Base-by-base conservation (phyloP, 1,140 invertebrate species). In the Drosophila grimshawi region DNA sequence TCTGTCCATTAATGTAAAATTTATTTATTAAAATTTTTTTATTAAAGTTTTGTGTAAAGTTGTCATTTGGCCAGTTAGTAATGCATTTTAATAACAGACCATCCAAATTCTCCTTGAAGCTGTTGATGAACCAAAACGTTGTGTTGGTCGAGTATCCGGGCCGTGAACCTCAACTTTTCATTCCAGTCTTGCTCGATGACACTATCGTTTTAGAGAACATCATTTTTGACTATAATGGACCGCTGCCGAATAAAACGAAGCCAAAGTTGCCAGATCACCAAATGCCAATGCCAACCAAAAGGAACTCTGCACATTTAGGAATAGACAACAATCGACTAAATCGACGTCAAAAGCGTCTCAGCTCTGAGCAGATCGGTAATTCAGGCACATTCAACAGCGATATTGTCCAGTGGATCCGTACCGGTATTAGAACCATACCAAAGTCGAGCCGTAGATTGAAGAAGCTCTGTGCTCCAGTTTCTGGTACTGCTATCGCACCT, bases 61-160 rank as follows among this genome's bases (percentile, higher is more conserved):
- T 55, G 41, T n/a, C 8, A 39, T 73, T 74, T 56, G 71, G 60
- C 48, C 19, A 3, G 61, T 7, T 5, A 49, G 62, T 11, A 4
- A 77, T 73, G 69, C 19, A 37, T 53, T 49, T 53, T 11, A 56
- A 67, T 30, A 19, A 5, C 3, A 43, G 39, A 19, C 62, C 39
- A 6, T 59, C 35, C 0, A 72, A 65, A 69, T 80, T 78, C 30
- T 55, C 70, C 3, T 53, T 78, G 59, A 76, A 78, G 32, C 35
- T 80, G 6, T 49, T 80, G 45, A 10, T 70, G 2, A 52, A 39
- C 19, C 49, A 49, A 52, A 77, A 35, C 29, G 61, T 68, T 19
- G 33, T 74, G 10, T 30, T 80, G 29, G 75, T 78, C 6, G 70
- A 80, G 37, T 46, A 43, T 66, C 75, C 75, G 4, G 60, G 56